phyloP scores from a whole-genome alignment of 2,888 invertebrate species.

The Capitulum mitella region DNA sequence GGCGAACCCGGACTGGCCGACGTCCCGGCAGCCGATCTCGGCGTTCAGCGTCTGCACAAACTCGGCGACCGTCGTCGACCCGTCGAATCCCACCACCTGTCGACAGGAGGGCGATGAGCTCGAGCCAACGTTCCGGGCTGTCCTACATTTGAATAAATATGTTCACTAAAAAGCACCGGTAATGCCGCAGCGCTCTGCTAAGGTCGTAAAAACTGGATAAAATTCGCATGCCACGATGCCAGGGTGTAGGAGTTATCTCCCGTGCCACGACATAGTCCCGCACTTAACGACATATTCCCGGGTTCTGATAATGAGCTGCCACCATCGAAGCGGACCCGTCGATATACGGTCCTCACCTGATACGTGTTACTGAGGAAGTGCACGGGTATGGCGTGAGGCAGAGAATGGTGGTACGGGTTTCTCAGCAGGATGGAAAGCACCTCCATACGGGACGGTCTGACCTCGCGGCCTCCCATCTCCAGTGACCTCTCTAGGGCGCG shows the following conservation, averaged over 20 bases:
- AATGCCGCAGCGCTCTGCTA: neutral
- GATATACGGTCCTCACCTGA: too few species aligned
- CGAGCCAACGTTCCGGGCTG: too few species aligned
- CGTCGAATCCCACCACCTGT: slow-evolving; percentile 93
- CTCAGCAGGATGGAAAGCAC: slow-evolving; percentile 68
- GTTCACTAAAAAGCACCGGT: neutral
- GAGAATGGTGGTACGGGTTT: slow-evolving; percentile 93
- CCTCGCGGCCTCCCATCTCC: slow-evolving; percentile 67
- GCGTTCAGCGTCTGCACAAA: slow-evolving; percentile 82
- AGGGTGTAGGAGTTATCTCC: too few species aligned
- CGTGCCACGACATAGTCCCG: too few species aligned
- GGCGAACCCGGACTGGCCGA: slow-evolving; percentile 79
- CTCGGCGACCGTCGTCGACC: slow-evolving; percentile 93
- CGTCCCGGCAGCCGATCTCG: slow-evolving; percentile 82
- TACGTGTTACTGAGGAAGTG: slow-evolving; percentile 92
- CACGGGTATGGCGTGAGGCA: slow-evolving; percentile 95
- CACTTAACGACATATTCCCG: too few species aligned
- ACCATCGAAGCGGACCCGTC: too few species aligned
- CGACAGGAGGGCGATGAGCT: slow-evolving; percentile 30
- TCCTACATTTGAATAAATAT: too few species aligned
- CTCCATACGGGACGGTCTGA: slow-evolving; percentile 38
- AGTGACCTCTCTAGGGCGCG: slow-evolving; percentile 83
- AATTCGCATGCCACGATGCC: too few species aligned
- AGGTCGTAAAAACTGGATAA: too few species aligned
- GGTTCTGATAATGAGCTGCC: too few species aligned